These are phyloP conservation scores for Drosophila macrospina DNA, from an alignment of 2,888 invertebrate genomes.

Conservation along the genomic window DNA sequence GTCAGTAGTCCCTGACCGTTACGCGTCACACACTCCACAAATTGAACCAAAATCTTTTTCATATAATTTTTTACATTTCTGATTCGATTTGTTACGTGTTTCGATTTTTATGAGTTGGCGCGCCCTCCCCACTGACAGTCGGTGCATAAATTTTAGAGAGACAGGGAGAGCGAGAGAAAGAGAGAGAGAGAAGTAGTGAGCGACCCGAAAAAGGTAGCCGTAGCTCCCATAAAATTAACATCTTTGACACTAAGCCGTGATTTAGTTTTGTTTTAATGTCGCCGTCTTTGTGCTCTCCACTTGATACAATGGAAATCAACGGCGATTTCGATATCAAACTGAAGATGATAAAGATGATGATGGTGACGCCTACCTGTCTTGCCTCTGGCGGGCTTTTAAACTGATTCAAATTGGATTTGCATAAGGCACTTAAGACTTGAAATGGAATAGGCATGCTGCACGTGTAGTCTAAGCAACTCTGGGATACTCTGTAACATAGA, in stretches of 20 bases:
- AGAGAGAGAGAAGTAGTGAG: conserved; percentile 10
- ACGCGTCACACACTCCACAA: conserved; percentile 55
- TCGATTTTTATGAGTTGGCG: conserved; percentile 68
- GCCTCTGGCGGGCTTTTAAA: conserved; percentile 41
- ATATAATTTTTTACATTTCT: conserved; percentile 21
- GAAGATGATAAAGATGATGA: conserved; percentile 38
- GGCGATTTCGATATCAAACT: conserved; percentile 46
- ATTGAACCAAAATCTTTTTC: conserved; percentile 14
- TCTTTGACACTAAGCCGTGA: conserved; percentile 83
- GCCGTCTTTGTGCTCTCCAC: conserved; percentile 65
- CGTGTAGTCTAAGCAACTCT: not conserved
- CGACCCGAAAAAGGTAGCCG: conserved; percentile 71
- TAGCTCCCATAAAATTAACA: conserved; percentile 74
- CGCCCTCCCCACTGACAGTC: conserved; percentile 63
- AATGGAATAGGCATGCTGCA: conserved; percentile 4
- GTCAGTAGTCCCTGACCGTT: conserved; percentile 64
- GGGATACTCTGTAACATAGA: conserved; percentile 6
- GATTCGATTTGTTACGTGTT: conserved; percentile 58
- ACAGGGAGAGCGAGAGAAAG: conserved; percentile 1
- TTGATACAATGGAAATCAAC: conserved; percentile 57
- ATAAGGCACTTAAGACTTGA: conserved; percentile 50
- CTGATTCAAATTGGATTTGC: conserved; percentile 73
- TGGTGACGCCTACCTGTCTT: conserved; percentile 71
- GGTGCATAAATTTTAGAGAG: conserved; percentile 62
- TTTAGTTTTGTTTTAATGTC: conserved; percentile 84